Evolutionary conservation across 2,797 vertebrate genomes (phyloP).

Genomic region (Nothura maculosa): DNA sequence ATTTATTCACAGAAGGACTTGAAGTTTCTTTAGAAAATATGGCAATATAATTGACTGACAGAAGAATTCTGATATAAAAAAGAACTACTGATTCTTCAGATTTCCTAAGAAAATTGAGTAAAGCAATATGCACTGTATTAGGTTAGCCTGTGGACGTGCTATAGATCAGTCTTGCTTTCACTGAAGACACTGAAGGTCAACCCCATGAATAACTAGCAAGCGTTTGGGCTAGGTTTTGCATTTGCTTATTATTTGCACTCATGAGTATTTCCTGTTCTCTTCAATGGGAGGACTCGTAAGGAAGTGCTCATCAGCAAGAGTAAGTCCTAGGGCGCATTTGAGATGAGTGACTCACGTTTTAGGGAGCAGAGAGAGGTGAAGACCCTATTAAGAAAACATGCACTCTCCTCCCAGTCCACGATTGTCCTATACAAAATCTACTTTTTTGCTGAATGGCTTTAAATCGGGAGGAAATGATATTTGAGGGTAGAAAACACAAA

Average conservation of each 20-base stretch:
- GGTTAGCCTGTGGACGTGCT: not conserved
- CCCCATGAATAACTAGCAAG: not conserved
- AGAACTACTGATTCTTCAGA: not conserved
- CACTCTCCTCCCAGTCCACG: not conserved
- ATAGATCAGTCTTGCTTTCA: not conserved
- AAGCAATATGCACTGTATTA: not conserved
- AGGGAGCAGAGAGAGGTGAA: not conserved
- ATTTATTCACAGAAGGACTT: not conserved
- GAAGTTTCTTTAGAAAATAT: not conserved
- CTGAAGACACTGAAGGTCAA: not conserved
- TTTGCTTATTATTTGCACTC: not conserved
- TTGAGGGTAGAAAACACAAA: conserved; percentile 38
- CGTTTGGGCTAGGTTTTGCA: rapidly evolving
- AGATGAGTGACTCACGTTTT: not conserved
- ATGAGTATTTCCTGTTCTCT: not conserved
- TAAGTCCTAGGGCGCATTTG: not conserved
- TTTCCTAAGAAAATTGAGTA: not conserved
- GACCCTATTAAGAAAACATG: not conserved
- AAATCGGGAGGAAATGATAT: conserved; percentile 28
- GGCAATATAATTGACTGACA: not conserved
- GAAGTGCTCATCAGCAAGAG: not conserved
- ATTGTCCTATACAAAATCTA: not conserved
- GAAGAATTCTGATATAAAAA: not conserved
- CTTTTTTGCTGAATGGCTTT: not conserved
- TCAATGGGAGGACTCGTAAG: not conserved